A percentile compares a stretch with the other conserved stretches of the same genome.
These are phyloP conservation scores for Clarias gariepinus DNA, from an alignment of 2,113 vertebrate genomes.

Conservation along the genomic window DNA sequence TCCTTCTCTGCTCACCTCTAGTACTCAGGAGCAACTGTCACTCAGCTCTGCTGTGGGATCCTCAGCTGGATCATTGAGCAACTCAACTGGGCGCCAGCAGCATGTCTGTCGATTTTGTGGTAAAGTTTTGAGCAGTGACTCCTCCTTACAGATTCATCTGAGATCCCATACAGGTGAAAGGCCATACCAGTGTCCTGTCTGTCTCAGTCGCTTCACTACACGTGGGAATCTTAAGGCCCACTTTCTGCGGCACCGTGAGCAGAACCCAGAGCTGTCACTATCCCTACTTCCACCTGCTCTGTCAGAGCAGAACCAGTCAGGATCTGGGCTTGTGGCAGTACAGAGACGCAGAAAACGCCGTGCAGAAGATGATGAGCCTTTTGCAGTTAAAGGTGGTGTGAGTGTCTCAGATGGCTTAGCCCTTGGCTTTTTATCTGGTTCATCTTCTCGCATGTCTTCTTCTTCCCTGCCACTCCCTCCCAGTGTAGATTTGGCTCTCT, in stretches of 20 bases:
- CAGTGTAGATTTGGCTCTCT: slow-evolving; percentile 75
- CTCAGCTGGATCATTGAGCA: slow-evolving; percentile 51
- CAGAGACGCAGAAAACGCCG: slow-evolving; percentile 73
- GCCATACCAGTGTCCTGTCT: slow-evolving; percentile 90
- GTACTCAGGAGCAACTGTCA: slow-evolving; percentile 68
- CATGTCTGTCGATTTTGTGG: slow-evolving; percentile 90
- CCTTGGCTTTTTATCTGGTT: slow-evolving; percentile 69
- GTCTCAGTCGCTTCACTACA: slow-evolving; percentile 90
- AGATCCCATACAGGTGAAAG: slow-evolving; percentile 90
- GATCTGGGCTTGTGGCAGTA: slow-evolving; percentile 66
- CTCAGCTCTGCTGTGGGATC: slow-evolving; percentile 63
- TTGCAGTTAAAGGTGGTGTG: slow-evolving; percentile 68
- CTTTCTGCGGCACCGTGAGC: slow-evolving; percentile 88
- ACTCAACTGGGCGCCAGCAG: slow-evolving; percentile 65
- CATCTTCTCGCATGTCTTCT: slow-evolving; percentile 64
- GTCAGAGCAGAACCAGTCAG: slow-evolving; percentile 65
- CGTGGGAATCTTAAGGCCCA: slow-evolving; percentile 92
- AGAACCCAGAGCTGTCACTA: slow-evolving; percentile 88
- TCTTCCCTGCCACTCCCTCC: slow-evolving; percentile 76
- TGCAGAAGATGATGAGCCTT: slow-evolving; percentile 73
- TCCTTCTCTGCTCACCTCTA: slow-evolving; percentile 61
- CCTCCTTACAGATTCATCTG: slow-evolving; percentile 90
- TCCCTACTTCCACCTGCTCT: slow-evolving; percentile 82
- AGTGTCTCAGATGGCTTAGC: slow-evolving; percentile 71
- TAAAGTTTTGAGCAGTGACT: slow-evolving; percentile 90